These are phyloP conservation scores for Phoebastria nigripes DNA, from an alignment of 2,797 vertebrate species.

Conservation along the genomic window DNA sequence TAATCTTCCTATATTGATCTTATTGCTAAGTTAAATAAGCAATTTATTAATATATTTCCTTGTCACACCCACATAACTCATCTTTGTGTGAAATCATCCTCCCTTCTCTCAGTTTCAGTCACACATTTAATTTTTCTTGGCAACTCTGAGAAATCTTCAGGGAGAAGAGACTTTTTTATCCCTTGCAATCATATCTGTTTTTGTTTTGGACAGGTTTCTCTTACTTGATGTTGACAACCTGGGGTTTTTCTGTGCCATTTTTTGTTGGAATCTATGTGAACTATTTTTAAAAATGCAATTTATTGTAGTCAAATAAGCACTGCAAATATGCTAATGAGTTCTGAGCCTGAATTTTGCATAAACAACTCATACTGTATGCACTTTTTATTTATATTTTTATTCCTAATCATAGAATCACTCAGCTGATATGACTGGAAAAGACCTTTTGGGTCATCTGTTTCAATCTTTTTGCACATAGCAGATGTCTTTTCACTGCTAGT, in stretches of 20 bases:
- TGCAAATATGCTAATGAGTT: conserved; percentile 15
- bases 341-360: conserved; percentile 1
- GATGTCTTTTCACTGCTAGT: neutral
- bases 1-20: neutral
- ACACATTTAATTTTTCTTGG: neutral
- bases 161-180: neutral
- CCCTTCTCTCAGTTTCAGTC: neutral
- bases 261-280: neutral
- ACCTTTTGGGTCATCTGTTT: neutral
- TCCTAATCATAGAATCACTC: neutral
- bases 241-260: neutral
- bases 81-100: neutral
- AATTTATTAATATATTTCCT: neutral
- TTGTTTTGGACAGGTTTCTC: conserved; percentile 3
- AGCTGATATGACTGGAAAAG: neutral
- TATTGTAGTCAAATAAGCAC: neutral
- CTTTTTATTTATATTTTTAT: neutral
- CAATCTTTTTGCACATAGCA: neutral
- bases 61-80: neutral
- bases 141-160: neutral
- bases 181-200: neutral
- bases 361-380: neutral
- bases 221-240: neutral
- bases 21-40: neutral
- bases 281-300: conserved; percentile 24